Conservation (phyloP, 2,888 invertebrate genomes). For the Hirtodrosophila trivittata region DNA sequence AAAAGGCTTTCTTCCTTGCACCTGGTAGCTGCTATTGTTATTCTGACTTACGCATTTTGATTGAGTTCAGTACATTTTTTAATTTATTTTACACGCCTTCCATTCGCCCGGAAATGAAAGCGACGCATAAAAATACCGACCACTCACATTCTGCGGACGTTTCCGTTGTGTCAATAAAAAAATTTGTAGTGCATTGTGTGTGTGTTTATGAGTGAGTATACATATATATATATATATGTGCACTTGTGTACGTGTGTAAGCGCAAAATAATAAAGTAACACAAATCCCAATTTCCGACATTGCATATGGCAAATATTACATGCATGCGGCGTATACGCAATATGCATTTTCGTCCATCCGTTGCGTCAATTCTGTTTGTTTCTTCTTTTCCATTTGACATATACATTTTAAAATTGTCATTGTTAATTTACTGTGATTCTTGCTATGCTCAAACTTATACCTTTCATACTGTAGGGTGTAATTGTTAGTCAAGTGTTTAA, state of each 20-base stretch:
- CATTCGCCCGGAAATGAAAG: slow-evolving; percentile 49
- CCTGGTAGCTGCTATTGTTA: slow-evolving; percentile 38
- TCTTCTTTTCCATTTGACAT: neutral
- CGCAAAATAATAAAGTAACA: slow-evolving; percentile 69
- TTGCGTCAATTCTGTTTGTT: neutral
- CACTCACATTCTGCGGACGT: slow-evolving; percentile 37
- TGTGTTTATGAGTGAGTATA: neutral
- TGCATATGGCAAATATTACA: slow-evolving; percentile 54
- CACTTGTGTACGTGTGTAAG: slow-evolving; percentile 25
- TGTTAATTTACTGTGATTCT: too few relatives aligned
- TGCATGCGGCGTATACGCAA: slow-evolving; percentile 54
- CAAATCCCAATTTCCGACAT: slow-evolving; percentile 73
- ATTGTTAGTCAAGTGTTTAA: neutral
- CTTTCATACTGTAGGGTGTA: too few relatives aligned
- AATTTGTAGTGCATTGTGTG: slow-evolving; percentile 13
- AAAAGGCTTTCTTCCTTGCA: neutral
- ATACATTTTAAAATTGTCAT: too few relatives aligned
- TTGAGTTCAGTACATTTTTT: slow-evolving; percentile 60
- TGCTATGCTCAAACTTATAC: too few relatives aligned
- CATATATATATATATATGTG: neutral
- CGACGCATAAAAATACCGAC: slow-evolving; percentile 49
- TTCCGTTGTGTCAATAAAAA: slow-evolving; percentile 56
- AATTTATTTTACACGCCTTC: slow-evolving; percentile 62
- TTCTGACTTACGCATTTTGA: slow-evolving; percentile 61
- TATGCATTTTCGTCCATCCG: slow-evolving; percentile 22